phyloP scores from a whole-genome alignment of 2,797 vertebrate genomes.

The Darevskia nairensis region DNA sequence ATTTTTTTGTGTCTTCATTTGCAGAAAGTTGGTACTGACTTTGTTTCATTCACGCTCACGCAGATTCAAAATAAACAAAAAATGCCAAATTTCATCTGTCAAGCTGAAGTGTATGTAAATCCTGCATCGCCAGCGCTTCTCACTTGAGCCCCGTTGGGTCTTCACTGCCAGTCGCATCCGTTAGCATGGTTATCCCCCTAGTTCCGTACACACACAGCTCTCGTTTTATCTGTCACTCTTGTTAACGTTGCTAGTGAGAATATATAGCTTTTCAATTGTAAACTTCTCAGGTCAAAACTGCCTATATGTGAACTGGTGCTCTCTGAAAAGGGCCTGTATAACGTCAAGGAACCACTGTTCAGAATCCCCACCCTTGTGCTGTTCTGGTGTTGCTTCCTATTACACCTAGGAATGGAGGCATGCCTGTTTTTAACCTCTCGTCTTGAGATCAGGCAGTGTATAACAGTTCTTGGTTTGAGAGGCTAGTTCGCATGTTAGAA shows the following conservation, averaged over 20 bases:
- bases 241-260: slow-evolving; percentile 29
- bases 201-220: slow-evolving; percentile 47
- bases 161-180: slow-evolving; percentile 59
- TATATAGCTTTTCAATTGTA: slow-evolving; percentile 50
- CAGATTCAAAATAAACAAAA: slow-evolving; percentile 78
- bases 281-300: slow-evolving; percentile 67
- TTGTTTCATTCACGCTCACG: slow-evolving; percentile 73
- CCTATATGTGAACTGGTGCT: slow-evolving; percentile 16
- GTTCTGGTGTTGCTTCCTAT: not conserved
- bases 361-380: not conserved
- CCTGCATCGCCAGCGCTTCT: slow-evolving; percentile 45
- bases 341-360: not conserved
- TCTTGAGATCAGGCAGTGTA: not conserved
- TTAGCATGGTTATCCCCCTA: slow-evolving; percentile 58
- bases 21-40: slow-evolving; percentile 76
- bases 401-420: slow-evolving; percentile 12
- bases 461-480: not conserved
- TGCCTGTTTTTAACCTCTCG: slow-evolving; percentile 4
- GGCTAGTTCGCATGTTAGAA: not conserved
- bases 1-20: slow-evolving; percentile 71
- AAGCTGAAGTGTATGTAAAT: slow-evolving; percentile 73
- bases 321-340: slow-evolving; percentile 9
- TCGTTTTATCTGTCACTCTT: slow-evolving; percentile 56
- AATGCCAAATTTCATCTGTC: slow-evolving; percentile 77
- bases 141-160: slow-evolving; percentile 54